Conservation (phyloP, 2,113 vertebrate genomes). For the Mystacornis crossleyi region DNA sequence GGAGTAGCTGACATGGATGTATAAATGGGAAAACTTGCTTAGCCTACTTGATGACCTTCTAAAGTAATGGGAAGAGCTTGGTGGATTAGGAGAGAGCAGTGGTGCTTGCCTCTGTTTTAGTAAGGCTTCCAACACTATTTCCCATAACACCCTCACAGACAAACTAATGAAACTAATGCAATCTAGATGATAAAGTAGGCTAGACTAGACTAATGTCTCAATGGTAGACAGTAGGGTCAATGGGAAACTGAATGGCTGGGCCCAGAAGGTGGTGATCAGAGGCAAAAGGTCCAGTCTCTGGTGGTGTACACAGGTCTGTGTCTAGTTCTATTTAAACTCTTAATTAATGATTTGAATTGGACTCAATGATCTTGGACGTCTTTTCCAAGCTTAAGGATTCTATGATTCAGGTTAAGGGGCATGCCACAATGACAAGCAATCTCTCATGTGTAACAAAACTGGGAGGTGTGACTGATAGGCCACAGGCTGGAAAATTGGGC, state of each 20-base stretch:
- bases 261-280: not conserved
- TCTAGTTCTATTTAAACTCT: not conserved
- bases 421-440: not conserved
- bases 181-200: not conserved
- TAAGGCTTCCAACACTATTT: not conserved
- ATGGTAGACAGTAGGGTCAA: not conserved
- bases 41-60: rapidly evolving
- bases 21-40: not conserved
- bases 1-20: rapidly evolving
- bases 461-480: not conserved
- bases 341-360: not conserved
- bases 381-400: not conserved
- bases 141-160: not conserved
- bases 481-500: not conserved
- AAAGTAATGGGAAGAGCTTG: not conserved
- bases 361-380: not conserved
- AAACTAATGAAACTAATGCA: not conserved
- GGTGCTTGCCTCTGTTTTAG: not conserved
- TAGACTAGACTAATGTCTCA: no score
- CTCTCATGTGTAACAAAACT: not conserved
- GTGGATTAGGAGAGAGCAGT: not conserved
- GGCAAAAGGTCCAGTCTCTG: not conserved
- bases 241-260: not conserved
- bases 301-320: not conserved
- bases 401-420: not conserved